Evolutionary conservation across 2,797 vertebrate genomes (phyloP).

Genomic region (Chelon auratus): DNA sequence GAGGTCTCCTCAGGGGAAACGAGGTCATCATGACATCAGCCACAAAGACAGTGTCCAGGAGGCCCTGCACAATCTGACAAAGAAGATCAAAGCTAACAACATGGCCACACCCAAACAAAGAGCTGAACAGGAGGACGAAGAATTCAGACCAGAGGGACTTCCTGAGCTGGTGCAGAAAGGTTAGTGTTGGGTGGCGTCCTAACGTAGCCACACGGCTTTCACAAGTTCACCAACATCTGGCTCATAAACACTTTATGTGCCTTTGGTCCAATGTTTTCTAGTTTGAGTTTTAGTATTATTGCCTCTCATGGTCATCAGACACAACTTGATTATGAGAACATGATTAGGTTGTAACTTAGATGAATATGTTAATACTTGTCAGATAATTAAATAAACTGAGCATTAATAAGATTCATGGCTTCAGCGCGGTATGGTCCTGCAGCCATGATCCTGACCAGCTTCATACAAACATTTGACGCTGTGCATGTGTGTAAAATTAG

Average conservation of each 20-base stretch:
- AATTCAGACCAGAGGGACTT: conserved; percentile 86
- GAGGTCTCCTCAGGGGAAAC: conserved; percentile 75
- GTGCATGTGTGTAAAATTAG: background rate
- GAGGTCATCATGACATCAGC: conserved; percentile 71
- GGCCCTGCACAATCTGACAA: conserved; percentile 80
- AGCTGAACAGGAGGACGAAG: conserved; percentile 57
- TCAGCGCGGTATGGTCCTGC: too few species aligned
- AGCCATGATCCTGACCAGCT: too few species aligned
- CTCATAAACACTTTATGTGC: background rate
- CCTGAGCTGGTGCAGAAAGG: conserved; percentile 90
- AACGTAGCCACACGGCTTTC: background rate
- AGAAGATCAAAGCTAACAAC: conserved; percentile 77
- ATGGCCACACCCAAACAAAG: conserved; percentile 38
- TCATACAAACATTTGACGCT: too few species aligned
- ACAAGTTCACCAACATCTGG: background rate
- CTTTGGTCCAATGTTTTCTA: background rate
- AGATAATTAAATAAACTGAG: too few species aligned
- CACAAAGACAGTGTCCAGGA: conserved; percentile 75
- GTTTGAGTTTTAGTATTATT: background rate
- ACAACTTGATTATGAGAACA: background rate
- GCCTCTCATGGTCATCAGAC: background rate
- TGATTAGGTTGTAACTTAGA: background rate
- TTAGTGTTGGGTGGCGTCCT: conserved; percentile 48
- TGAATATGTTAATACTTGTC: background rate
- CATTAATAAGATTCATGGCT: too few species aligned